Evolutionary conservation across 2,113 vertebrate species (phyloP).

Genomic region (Lethenteron camtschaticum): DNA sequence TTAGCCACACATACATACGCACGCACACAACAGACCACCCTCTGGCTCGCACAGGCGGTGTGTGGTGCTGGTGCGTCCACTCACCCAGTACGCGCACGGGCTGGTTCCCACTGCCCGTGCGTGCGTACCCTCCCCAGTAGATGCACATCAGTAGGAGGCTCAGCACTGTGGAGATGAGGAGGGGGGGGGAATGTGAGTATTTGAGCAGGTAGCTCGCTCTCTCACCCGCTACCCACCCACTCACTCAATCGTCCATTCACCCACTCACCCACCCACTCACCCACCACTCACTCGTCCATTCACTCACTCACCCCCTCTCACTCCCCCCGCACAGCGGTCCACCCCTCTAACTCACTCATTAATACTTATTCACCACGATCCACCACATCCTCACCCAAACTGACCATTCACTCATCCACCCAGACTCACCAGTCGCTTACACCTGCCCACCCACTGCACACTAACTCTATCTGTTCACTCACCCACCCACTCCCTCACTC

Average conservation of each 20-base stretch:
- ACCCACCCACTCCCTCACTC: no score
- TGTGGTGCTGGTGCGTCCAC: slow-evolving; percentile 10
- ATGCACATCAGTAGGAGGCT: slow-evolving; percentile 67
- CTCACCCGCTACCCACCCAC: no score
- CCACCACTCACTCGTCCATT: background rate
- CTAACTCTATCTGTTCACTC: no score
- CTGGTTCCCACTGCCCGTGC: slow-evolving; percentile 45
- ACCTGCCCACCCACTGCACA: no score
- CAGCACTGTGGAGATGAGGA: slow-evolving; percentile 25
- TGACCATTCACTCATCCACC: no score
- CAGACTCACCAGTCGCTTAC: no score
- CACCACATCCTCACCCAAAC: no score
- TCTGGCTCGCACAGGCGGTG: no score
- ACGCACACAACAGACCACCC: no score
- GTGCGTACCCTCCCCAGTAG: slow-evolving; percentile 66
- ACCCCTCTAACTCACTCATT: no score
- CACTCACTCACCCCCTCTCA: background rate
- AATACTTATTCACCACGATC: no score
- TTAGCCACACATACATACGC: no score
- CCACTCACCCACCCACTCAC: background rate
- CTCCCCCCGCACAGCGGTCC: background rate
- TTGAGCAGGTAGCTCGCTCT: background rate
- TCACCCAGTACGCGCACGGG: slow-evolving; percentile 62
- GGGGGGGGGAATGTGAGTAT: background rate
- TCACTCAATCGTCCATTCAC: background rate